Conservation (phyloP, 1,140 invertebrate genomes). For the Argopecten irradians region DNA sequence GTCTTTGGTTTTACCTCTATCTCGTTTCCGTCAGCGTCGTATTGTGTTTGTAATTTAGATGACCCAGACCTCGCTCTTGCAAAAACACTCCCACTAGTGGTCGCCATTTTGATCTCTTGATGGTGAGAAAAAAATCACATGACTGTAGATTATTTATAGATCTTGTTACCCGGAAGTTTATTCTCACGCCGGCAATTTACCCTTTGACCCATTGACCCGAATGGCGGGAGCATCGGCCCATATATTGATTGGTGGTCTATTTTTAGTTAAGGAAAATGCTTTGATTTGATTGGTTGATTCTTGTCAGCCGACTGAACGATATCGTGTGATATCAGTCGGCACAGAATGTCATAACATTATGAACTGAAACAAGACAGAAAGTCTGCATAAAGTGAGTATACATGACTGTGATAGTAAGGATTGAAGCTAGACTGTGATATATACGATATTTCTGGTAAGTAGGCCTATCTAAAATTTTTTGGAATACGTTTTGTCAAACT, state of each 20-base stretch:
- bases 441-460: not conserved
- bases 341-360: not conserved
- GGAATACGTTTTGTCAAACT: not conserved
- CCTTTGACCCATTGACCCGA: conserved; percentile 25
- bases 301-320: conserved; percentile 56
- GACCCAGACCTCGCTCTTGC: conserved; percentile 65
- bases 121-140: conserved; percentile 48
- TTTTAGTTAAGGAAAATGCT: conserved; percentile 31
- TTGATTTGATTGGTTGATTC: conserved; percentile 54
- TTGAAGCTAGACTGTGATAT: not conserved
- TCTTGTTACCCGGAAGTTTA: conserved; percentile 27
- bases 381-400: not conserved
- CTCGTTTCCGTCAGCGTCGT: conserved; percentile 73
- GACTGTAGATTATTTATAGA: conserved; percentile 32
- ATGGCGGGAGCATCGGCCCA: conserved; percentile 38
- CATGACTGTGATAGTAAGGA: not conserved
- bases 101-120: conserved; percentile 67
- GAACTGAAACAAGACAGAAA: not conserved
- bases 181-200: not conserved
- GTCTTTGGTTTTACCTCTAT: conserved; percentile 72
- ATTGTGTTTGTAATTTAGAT: conserved; percentile 56
- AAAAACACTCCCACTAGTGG: conserved; percentile 70
- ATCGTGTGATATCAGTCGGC: conserved; percentile 47
- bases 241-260: conserved; percentile 49
- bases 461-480: no score